Base-by-base conservation (phyloP, 2,113 vertebrate genomes). In the Agapornis roseicollis region DNA sequence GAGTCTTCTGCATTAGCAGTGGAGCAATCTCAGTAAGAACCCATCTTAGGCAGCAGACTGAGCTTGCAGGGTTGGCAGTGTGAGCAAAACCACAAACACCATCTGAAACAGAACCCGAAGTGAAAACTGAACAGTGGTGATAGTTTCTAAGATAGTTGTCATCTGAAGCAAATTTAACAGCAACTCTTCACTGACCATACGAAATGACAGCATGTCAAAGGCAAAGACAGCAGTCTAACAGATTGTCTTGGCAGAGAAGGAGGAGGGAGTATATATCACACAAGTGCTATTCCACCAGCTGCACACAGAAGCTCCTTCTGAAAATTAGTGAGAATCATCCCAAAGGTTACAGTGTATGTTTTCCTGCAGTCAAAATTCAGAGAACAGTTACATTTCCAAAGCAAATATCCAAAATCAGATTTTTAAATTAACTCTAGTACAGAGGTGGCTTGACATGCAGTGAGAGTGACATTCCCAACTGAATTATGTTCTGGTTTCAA, bases 161-260 rank as follows among this genome's bases (percentile, higher is more conserved):
- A 80, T 47, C 68, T 77, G 42, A 74, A 17, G 47, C 35, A 91
- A 77, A 70, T 79, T 68, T 93, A 88, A 56, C 31, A 80, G 28
- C 27, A 56, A 69, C 10, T 80, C 12, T 90, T 89, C 39, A 50
- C 24, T 85, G 61, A 58, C 61, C 7, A 1, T 60, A 60, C 42
- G 73, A 74, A 65, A 79, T 91, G 44, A 64, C 39, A 56, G 42
- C 1, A 2, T 69, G 28, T 68, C 37, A 23, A 90, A 65, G 68
- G 25, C 46, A 35, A 82, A 80, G 41, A 55, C 11, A 6, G 1
- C 33, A 55, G 13, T 16, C 20, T 63, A 27, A 35, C 22, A 27
- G 20, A 53, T n/a, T 55, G n/a, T 46, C 19, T 60, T 41, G 8
- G 4, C 35, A 71, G 63, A 69, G 69, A 46, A 65, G 39, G 20